Evolutionary conservation across 2,113 vertebrate genomes (phyloP).

Genomic region (Semicossyphus pulcher): DNA sequence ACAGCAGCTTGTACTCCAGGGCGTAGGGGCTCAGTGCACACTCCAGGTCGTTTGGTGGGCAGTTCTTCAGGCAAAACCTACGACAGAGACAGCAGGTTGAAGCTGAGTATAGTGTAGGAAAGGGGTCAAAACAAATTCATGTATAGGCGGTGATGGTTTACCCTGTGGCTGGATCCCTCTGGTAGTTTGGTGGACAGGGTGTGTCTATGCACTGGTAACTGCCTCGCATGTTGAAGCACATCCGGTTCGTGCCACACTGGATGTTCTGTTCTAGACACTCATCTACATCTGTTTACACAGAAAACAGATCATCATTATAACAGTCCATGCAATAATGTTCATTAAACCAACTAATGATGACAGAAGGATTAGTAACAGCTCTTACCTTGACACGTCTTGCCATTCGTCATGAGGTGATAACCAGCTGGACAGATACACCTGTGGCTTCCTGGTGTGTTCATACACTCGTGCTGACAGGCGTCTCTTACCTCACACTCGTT

Average conservation of each 20-base stretch:
- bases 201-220: constrained; percentile 96
- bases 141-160: constrained; percentile 67
- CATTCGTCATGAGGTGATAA: constrained; percentile 91
- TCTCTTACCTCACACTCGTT: constrained; percentile 94
- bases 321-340: too few species aligned
- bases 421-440: constrained; percentile 91
- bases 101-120: not conserved
- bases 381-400: constrained; percentile 96
- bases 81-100: not conserved
- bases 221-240: constrained; percentile 98
- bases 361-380: not conserved
- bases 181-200: constrained; percentile 93
- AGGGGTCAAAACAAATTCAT: too few species aligned
- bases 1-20: constrained; percentile 96
- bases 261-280: constrained; percentile 93
- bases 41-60: constrained; percentile 92
- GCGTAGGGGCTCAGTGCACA: constrained; percentile 93
- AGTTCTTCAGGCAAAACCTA: constrained; percentile 96
- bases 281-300: constrained; percentile 86
- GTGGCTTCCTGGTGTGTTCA: constrained; percentile 93
- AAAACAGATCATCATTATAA: not conserved
- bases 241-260: constrained; percentile 90
- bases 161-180: constrained; percentile 90
- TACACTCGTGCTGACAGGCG: constrained; percentile 94
- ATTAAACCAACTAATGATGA: not conserved